Conservation (phyloP, 2,888 invertebrate genomes). For the Coleophora deauratella region DNA sequence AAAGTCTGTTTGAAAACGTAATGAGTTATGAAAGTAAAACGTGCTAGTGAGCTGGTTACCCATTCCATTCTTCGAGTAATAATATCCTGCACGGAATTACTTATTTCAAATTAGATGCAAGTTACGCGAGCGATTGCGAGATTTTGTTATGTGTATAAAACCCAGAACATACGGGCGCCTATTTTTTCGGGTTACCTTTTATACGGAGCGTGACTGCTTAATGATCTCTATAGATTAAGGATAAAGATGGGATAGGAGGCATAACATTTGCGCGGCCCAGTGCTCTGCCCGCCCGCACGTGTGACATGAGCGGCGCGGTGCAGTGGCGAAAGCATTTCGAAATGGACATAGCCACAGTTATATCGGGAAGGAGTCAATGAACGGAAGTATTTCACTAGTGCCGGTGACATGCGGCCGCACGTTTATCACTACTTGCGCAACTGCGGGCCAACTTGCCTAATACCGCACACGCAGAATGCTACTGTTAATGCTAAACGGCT, state of each 20-base stretch:
- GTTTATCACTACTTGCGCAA: constrained; percentile 66
- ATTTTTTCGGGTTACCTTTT: constrained; percentile 19
- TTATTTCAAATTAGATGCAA: constrained; percentile 30
- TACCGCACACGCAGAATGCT: constrained; percentile 34
- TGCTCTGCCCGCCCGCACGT: constrained; percentile 38
- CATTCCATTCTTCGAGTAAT: constrained; percentile 43
- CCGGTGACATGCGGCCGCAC: constrained; percentile 59
- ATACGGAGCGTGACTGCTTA: constrained; percentile 34
- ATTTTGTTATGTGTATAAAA: constrained; percentile 17
- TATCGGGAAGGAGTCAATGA: constrained; percentile 72
- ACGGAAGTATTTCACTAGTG: constrained; percentile 70
- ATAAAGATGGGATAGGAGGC: constrained; percentile 23
- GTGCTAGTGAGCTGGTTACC: constrained; percentile 43
- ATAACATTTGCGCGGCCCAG: constrained; percentile 22
- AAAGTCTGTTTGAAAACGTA: constrained; percentile 60
- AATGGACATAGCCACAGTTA: constrained; percentile 46
- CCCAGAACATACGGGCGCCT: constrained; percentile 21
- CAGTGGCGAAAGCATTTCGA: constrained; percentile 55
- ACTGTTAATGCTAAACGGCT: constrained; percentile 30
- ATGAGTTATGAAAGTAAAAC: constrained; percentile 68
- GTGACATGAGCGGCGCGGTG: constrained; percentile 19
- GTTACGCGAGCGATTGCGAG: constrained; percentile 32
- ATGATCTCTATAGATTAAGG: constrained; percentile 45
- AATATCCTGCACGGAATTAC: constrained; percentile 48
- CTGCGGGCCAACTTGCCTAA: constrained; percentile 54